phyloP scores from a whole-genome alignment of 1,140 invertebrate species.

The Lineus longissimus region DNA sequence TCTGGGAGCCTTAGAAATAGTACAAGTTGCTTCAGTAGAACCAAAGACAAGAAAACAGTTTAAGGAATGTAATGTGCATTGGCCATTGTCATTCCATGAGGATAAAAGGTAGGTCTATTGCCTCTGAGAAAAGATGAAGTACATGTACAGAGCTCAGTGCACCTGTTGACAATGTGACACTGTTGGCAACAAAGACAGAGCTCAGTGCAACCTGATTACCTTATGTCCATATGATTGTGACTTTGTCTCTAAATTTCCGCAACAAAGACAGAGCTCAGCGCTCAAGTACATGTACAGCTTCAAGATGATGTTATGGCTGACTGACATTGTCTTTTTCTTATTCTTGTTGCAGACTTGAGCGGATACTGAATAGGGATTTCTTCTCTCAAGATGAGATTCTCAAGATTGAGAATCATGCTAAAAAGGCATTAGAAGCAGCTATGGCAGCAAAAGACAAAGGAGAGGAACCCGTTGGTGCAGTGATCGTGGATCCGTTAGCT shows the following conservation, averaged over 20 bases:
- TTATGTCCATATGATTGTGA: too few species aligned
- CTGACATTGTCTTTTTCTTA: too few species aligned
- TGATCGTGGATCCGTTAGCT: conserved; percentile 44
- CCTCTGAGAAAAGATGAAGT: too few species aligned
- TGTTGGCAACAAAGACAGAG: too few species aligned
- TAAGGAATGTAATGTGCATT: conserved; percentile 61
- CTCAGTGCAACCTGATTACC: too few species aligned
- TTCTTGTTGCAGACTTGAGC: conserved; percentile 30
- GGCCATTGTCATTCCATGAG: conserved; percentile 77
- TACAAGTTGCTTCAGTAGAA: conserved; percentile 60
- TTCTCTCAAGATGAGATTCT: conserved; percentile 62
- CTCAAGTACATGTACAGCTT: too few species aligned
- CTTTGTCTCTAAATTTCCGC: too few species aligned
- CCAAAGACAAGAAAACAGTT: conserved; percentile 69
- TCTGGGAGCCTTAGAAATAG: neutral
- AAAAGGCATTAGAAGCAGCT: conserved; percentile 60
- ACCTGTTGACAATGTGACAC: too few species aligned
- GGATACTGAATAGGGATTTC: conserved; percentile 56
- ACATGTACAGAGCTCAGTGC: too few species aligned
- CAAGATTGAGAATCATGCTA: conserved; percentile 64
- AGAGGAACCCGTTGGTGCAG: conserved; percentile 33
- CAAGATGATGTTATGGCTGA: too few species aligned
- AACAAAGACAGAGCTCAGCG: too few species aligned
- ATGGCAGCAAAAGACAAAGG: conserved; percentile 28
- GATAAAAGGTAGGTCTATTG: conserved; percentile 63